phyloP scores from a whole-genome alignment of 2,888 invertebrate species.

The Subacronicta megacephala region DNA sequence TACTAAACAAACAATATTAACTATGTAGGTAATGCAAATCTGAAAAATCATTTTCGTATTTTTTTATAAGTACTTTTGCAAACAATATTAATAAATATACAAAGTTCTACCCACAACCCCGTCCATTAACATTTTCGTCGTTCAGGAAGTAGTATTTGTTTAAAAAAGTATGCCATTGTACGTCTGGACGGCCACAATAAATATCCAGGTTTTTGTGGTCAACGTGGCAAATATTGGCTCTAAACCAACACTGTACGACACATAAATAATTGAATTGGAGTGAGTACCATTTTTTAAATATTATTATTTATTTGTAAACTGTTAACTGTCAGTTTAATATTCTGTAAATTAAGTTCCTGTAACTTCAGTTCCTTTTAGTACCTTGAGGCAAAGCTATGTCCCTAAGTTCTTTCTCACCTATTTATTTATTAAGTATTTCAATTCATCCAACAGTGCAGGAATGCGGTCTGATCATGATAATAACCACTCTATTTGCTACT shows the following conservation, averaged over 20 bases:
- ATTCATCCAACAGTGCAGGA: too few species aligned
- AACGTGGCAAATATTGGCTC: constrained; percentile 66
- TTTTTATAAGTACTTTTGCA: background rate
- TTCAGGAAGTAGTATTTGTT: constrained; percentile 24
- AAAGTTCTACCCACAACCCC: background rate
- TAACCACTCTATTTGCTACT: too few species aligned
- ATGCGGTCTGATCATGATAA: too few species aligned
- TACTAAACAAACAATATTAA: too few species aligned
- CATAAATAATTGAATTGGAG: constrained; percentile 61
- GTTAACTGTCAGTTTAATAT: too few species aligned
- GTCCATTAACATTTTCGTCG: constrained; percentile 18
- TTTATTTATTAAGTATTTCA: too few species aligned
- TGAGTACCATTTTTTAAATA: constrained; percentile 54
- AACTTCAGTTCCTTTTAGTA: too few species aligned
- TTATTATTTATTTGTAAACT: constrained; percentile 19
- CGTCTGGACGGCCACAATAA: constrained; percentile 48
- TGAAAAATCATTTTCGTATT: too few species aligned
- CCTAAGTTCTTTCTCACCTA: too few species aligned
- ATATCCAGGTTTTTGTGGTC: constrained; percentile 50
- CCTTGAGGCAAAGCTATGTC: too few species aligned
- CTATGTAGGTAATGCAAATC: too few species aligned
- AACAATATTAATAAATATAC: background rate
- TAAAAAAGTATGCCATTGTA: constrained; percentile 24
- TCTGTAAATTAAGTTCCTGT: too few species aligned
- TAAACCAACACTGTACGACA: constrained; percentile 64